Conservation (phyloP, 2,888 invertebrate species). For the Rugalucina vietnamica region DNA sequence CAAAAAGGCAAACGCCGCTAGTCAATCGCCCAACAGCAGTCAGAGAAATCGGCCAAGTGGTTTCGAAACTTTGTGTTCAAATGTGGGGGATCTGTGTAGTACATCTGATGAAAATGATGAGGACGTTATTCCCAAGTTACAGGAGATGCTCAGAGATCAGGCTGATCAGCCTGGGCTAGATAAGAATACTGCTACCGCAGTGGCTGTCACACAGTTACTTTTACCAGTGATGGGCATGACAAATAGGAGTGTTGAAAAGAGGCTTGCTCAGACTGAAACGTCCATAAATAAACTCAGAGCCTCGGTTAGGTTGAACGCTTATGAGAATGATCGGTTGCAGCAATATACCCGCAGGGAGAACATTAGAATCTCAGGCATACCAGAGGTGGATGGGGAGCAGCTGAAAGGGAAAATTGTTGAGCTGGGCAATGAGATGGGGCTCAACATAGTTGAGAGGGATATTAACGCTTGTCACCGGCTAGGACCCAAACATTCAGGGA, state of each 20-base stretch:
- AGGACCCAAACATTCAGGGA: background rate
- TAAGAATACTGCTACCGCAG: background rate
- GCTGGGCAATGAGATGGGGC: background rate
- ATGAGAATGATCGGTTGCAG: background rate
- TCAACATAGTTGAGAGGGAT: background rate
- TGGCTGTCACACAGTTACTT: background rate
- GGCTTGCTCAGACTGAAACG: background rate
- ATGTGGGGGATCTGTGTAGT: background rate
- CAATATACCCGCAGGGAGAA: background rate
- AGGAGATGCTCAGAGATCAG: background rate
- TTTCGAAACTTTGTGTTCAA: background rate
- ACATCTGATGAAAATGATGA: background rate
- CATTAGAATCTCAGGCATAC: background rate
- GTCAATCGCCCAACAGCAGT: background rate
- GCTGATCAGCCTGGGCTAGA: background rate
- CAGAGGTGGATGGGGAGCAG: background rate
- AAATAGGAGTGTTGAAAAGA: background rate
- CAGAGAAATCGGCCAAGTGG: background rate
- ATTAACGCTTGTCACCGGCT: background rate
- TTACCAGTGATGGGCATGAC: background rate
- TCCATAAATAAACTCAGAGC: background rate
- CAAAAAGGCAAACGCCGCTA: too few relatives aligned
- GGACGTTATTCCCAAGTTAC: background rate
- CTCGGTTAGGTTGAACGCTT: background rate
- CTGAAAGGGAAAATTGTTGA: background rate